Evolutionary conservation across 2,797 vertebrate genomes (phyloP).

Genomic region (Emydoidea blandingii): DNA sequence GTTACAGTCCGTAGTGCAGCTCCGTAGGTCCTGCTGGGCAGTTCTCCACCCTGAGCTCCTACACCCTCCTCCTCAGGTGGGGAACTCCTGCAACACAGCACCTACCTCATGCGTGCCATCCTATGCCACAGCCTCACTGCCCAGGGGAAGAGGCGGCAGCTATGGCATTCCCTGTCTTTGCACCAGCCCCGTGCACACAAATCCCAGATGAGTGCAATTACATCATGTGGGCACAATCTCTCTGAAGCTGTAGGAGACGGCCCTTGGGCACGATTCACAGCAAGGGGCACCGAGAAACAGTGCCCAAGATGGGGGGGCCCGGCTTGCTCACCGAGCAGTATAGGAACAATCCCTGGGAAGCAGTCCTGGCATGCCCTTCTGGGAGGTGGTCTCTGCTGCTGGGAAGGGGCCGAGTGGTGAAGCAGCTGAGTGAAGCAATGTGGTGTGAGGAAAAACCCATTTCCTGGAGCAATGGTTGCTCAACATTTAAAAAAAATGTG

Average conservation of each 20-base stretch:
- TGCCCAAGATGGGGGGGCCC: rapidly evolving
- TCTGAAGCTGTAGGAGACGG: neutral
- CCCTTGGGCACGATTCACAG: neutral
- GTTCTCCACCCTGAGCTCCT: neutral
- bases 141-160: neutral
- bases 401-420: conserved; percentile 52
- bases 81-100: neutral
- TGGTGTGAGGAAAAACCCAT: conserved; percentile 62
- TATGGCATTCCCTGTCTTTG: rapidly evolving
- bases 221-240: neutral
- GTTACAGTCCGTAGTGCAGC: neutral
- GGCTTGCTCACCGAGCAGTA: rapidly evolving
- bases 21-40: rapidly evolving
- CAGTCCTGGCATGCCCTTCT: neutral
- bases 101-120: rapidly evolving
- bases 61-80: neutral
- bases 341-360: neutral
- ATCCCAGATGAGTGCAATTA: neutral
- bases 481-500: conserved; percentile 62
- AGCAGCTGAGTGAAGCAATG: conserved; percentile 70
- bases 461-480: conserved; percentile 68
- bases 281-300: rapidly evolving
- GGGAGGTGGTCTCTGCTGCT: neutral
- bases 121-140: neutral
- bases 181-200: rapidly evolving